Evolutionary conservation across 2,113 vertebrate genomes (phyloP), one percentile per base, ranked within the genome.

Genomic region (Osmerus mordax): DNA sequence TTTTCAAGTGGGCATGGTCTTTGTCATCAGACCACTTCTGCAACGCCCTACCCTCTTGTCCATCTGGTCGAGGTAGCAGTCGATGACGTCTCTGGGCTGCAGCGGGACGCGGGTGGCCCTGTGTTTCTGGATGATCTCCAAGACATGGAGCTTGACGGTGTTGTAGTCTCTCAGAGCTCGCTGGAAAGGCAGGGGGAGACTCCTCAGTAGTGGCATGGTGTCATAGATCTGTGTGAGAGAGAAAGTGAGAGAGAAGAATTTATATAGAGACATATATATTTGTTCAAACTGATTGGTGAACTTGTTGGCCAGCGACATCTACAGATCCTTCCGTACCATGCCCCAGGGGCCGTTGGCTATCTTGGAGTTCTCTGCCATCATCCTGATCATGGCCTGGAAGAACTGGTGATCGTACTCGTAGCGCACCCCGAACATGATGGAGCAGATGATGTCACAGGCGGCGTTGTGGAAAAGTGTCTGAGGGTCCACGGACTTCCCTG

Each of bases 371-470:
- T 80, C 32, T 3, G 25, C 69, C 0, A 87, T 54, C 3, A 76
- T 0, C 1, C 60, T 25, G 66, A 91, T 14, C 21, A 92, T 67
- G 1, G 2, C 3, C 56, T 87, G 79, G 55, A 93, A 89, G 3
- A 69, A 54, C 3, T 62, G 13, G 4, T 93, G 89, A 3, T 71
- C 69, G 23, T 91, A 91, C n/a, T 86, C 80, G 13, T 88, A 92
- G 4, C 89, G 87, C 29, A 71, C 53, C 56, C 91, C 90, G 11
- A 89, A 90, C 36, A 90, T 41, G 0, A 92, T 73, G 66, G 88
- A 84, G 72, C 83, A 90, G 74, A 93, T 92, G 52, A 92, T 86
- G 60, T 93, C 91, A 81, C 87, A 86, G 23, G 78, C 80, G 3
- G 87, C 72, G 11, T 74, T 81, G 28, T 91, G 89, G 65, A 92